Percentiles rank a stretch among this genome's conserved stretches.
Conservation (phyloP, 1,140 invertebrate genomes). For the Drosophila neocordata region DNA sequence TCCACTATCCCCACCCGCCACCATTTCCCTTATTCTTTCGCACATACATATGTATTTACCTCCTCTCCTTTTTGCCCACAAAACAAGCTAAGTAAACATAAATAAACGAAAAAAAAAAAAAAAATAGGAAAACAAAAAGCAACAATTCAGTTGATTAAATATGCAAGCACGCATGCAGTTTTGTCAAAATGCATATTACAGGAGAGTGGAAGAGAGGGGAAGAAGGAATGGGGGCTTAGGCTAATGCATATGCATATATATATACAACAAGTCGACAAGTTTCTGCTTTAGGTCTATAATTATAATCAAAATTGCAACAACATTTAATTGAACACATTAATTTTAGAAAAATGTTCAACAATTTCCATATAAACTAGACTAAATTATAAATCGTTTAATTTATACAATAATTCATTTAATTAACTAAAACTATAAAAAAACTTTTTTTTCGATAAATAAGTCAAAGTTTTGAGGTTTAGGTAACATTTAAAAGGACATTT, state of each 20-base stretch:
- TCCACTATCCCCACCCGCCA: background rate
- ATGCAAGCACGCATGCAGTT: constrained; percentile 8
- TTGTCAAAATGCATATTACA: constrained; percentile 12
- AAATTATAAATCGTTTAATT: background rate
- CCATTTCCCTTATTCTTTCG: background rate
- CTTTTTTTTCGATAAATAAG: background rate
- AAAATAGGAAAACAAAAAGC: background rate
- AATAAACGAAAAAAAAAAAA: constrained; percentile 10
- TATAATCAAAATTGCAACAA: background rate
- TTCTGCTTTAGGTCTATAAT: background rate
- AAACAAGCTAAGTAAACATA: constrained; percentile 11
- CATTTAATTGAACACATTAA: background rate
- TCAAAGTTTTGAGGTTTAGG: no score
- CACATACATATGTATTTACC: background rate
- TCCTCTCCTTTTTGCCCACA: background rate
- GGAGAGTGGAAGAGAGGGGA: no score
- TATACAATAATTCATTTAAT: background rate
- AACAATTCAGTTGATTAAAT: constrained; percentile 10
- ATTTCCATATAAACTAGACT: background rate
- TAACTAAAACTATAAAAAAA: background rate
- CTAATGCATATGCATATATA: background rate
- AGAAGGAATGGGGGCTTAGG: background rate
- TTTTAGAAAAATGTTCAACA: background rate
- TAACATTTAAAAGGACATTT: no score
- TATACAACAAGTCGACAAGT: background rate